These are phyloP conservation scores for Rhinopithecus roxellana DNA, from an alignment of 2,113 vertebrate species.

Conservation along the genomic window DNA sequence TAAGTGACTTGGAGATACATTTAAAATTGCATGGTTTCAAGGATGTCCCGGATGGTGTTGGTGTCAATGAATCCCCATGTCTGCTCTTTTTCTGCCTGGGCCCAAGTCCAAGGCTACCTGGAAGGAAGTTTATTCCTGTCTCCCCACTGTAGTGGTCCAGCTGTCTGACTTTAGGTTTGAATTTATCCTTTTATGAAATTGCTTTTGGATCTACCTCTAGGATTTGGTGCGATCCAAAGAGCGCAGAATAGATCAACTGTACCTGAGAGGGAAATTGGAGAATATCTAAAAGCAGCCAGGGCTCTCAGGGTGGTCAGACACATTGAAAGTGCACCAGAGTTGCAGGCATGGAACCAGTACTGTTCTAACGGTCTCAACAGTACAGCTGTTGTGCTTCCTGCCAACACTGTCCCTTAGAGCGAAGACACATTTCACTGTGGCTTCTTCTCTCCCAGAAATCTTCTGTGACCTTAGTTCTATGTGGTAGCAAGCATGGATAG, in stretches of 20 bases:
- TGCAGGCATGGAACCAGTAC: background rate
- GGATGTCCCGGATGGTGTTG: background rate
- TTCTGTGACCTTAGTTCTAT: background rate
- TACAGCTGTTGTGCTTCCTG: background rate
- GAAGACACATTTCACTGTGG: background rate
- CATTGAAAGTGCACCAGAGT: background rate
- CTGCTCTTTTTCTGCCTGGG: background rate
- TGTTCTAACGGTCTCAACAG: background rate
- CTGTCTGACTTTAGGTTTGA: background rate
- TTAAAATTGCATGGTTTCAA: background rate
- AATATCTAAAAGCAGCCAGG: background rate
- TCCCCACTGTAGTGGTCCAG: background rate
- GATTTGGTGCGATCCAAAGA: background rate
- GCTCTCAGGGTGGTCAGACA: too few relatives aligned
- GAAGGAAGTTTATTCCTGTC: background rate
- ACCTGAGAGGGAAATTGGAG: background rate
- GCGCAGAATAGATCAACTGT: background rate
- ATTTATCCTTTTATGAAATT: background rate
- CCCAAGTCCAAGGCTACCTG: background rate
- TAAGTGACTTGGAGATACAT: too few relatives aligned
- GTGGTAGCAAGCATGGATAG: background rate
- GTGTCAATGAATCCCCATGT: background rate
- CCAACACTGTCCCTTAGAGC: background rate
- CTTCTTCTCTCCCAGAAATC: background rate
- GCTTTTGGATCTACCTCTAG: background rate